Base-by-base conservation (phyloP, 2,888 invertebrate species). In the Heliconius aoede region DNA sequence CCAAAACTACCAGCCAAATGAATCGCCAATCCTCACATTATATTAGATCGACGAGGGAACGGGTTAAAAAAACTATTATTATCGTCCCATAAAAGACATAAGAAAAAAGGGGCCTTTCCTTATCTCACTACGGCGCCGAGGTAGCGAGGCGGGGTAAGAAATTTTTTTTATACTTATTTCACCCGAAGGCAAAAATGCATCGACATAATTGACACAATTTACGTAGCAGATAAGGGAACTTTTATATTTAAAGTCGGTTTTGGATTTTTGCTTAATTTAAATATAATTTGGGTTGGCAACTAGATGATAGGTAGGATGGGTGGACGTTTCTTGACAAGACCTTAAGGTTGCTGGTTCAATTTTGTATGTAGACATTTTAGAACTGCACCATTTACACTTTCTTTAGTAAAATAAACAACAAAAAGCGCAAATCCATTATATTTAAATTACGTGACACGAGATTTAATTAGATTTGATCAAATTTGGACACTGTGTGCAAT, bases 181-280 rank as follows among this genome's bases (percentile, higher is more conserved):
- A 82, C 75, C 79, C 81, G 78, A 83, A 80, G 83, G 83, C 84
- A 83, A 85, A 85, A 85, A 85, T 84, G 83, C 82, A 79, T 81
- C 82, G 83, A 85, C 83, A 89, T 90, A 90, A 90, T 91, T 89
- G 90, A 89, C 89, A 88, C 88, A 91, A 91, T 90, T 91, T 91
- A 91, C 90, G 90, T 87, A 84, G 84, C 81, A 85, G 90, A 90
- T 91, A 91, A 89, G 87, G 81, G 81, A 82, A 84, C 83, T 83
- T 85, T 85, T 84, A 84, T 85, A 85, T 85, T 84, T 82, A 77
- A 64, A 61, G 72, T 46, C 72, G 51, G 69, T 64, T 65, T 65
- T 61, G 82, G 84, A n/a, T n/a, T 82, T 74, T 74, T 26, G 28
- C 68, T 46, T 68, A 46, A 61, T 69, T 61, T 74, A 61, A 62